Conservation (phyloP, 2,113 vertebrate species). For the Gavia stellata region DNA sequence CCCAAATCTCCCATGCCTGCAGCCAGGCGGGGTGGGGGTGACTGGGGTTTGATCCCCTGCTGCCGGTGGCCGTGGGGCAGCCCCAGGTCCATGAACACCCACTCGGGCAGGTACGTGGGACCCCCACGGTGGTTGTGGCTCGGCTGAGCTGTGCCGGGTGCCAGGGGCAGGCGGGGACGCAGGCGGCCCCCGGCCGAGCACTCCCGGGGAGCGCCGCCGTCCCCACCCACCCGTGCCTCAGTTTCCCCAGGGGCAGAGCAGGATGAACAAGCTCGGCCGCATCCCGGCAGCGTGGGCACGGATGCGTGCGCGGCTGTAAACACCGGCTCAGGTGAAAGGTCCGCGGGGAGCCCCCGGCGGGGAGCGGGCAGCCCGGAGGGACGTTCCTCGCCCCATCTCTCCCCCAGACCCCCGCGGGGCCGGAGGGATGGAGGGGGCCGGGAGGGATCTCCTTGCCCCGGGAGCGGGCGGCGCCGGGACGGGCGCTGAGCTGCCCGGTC, state of each 20-base stretch:
- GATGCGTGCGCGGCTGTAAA: background rate
- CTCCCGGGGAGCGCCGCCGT: background rate
- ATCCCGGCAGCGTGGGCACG: constrained; percentile 17
- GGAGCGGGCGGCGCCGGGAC: background rate
- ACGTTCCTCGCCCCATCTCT: background rate
- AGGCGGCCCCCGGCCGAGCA: background rate
- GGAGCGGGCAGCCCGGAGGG: background rate
- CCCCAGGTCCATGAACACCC: background rate
- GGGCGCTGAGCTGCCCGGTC: background rate
- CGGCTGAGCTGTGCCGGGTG: background rate
- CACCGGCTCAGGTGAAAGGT: background rate
- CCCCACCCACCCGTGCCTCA: constrained; percentile 19
- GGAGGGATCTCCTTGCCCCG: background rate
- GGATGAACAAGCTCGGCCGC: background rate
- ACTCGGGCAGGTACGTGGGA: background rate
- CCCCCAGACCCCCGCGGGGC: background rate
- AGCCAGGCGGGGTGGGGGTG: fast-evolving
- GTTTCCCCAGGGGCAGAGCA: constrained; percentile 36
- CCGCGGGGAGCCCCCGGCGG: background rate
- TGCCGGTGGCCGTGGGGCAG: fast-evolving
- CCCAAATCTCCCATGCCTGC: background rate
- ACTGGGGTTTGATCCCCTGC: too few species aligned
- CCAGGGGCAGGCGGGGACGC: background rate
- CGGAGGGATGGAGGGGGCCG: too few species aligned
- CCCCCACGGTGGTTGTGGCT: background rate